A percentile compares a stretch with the other conserved stretches of the same genome.
Evolutionary conservation across 2,113 vertebrate genomes (phyloP).

Genomic region (Nematolebias whitei): DNA sequence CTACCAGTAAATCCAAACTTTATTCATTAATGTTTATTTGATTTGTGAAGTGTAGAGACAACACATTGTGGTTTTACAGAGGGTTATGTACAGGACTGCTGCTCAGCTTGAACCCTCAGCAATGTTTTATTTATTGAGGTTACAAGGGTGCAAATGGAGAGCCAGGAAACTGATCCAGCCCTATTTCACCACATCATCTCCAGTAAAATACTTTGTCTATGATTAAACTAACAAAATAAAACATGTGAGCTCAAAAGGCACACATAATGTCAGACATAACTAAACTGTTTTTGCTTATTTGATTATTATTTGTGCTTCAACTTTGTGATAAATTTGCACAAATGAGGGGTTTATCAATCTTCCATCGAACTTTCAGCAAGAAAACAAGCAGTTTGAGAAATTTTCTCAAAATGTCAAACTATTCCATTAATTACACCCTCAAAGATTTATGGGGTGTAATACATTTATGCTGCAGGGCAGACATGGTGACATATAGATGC

Average conservation of each 20-base stretch:
- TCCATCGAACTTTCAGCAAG: slow-evolving; percentile 10
- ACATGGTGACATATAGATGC: neutral
- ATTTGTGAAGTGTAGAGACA: slow-evolving; percentile 13
- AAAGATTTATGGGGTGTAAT: neutral
- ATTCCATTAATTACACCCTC: slow-evolving; percentile 10
- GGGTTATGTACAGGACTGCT: neutral
- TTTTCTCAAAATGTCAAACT: slow-evolving; percentile 22
- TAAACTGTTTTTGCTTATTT: neutral
- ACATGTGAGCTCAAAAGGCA: too few species aligned
- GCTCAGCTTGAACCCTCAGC: neutral
- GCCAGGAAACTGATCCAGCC: neutral
- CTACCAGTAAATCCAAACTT: neutral
- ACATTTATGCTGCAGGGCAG: slow-evolving; percentile 12
- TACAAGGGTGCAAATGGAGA: neutral
- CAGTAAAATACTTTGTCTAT: neutral
- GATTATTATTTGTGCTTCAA: neutral
- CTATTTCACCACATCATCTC: neutral
- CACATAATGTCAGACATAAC: neutral
- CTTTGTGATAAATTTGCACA: neutral
- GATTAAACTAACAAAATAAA: neutral
- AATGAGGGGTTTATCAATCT: neutral
- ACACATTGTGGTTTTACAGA: neutral
- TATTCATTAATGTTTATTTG: slow-evolving; percentile 10
- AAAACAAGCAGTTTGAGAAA: neutral
- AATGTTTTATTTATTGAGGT: neutral